Percentiles rank a stretch among this genome's conserved stretches.
These are phyloP conservation scores for Lindbergichthys nudifrons DNA, from an alignment of 2,797 vertebrate genomes.

Conservation along the genomic window DNA sequence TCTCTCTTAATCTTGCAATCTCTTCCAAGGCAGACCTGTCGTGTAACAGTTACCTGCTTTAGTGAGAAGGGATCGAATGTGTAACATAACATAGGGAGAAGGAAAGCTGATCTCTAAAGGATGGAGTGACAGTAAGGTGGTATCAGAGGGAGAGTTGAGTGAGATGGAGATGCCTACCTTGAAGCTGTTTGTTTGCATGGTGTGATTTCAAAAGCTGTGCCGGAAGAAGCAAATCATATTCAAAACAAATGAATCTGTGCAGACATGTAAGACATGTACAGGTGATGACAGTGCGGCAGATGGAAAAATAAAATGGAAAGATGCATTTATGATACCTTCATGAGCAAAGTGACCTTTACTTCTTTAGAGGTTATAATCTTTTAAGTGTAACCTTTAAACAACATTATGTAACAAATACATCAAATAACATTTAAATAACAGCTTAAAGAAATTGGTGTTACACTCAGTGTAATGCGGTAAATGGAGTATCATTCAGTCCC, in stretches of 20 bases:
- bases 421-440: no score
- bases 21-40: conserved; percentile 27
- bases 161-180: conserved; percentile 93
- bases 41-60: conserved; percentile 21
- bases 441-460: no score
- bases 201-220: conserved; percentile 99
- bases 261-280: conserved; percentile 68
- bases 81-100: not conserved
- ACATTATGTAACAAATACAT: no score
- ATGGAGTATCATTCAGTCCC: no score
- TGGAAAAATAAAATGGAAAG: conserved; percentile 49
- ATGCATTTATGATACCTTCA: conserved; percentile 16
- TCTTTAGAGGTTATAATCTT: not conserved
- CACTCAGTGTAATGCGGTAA: no score
- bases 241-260: conserved; percentile 69
- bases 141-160: conserved; percentile 46
- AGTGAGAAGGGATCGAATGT: conserved; percentile 23
- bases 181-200: conserved; percentile 96
- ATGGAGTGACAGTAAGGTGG: conserved; percentile 15
- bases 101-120: not conserved
- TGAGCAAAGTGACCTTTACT: not conserved
- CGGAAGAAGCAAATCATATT: conserved; percentile 87
- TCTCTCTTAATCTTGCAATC: conserved; percentile 21
- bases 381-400: not conserved
- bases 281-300: conserved; percentile 44